A percentile compares a stretch with the other conserved stretches of the same genome.
Evolutionary conservation across 2,888 invertebrate species (phyloP).

Genomic region (Plusia festucae): DNA sequence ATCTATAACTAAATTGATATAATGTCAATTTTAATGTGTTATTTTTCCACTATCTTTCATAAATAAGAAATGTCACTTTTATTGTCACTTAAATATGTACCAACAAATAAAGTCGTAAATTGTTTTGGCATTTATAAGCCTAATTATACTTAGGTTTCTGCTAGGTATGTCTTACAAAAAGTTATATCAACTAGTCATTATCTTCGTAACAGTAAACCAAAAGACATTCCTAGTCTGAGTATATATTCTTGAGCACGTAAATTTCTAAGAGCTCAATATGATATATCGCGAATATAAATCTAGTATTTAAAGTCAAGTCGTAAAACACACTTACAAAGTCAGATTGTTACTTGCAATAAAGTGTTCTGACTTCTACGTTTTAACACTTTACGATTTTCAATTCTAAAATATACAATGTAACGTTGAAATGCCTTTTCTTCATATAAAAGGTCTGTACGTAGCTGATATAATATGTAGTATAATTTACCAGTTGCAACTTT

Average conservation of each 20-base stretch:
- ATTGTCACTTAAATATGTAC: too few species aligned
- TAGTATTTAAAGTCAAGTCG: constrained; percentile 13
- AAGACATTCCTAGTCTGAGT: not conserved
- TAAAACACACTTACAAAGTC: constrained; percentile 20
- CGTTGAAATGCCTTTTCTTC: not conserved
- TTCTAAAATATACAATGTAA: constrained; percentile 11
- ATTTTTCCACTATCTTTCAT: too few species aligned
- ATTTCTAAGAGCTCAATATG: constrained; percentile 7
- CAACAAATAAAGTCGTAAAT: too few species aligned
- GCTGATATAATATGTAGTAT: not conserved
- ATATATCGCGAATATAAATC: constrained; percentile 11
- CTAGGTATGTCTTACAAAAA: too few species aligned
- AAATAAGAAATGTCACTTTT: too few species aligned
- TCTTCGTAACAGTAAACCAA: not conserved
- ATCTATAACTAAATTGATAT: not conserved
- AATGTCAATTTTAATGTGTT: too few species aligned
- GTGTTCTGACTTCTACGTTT: constrained; percentile 9
- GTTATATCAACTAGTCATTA: too few species aligned
- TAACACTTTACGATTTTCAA: constrained; percentile 18
- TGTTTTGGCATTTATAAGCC: too few species aligned
- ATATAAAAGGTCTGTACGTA: constrained; percentile 2
- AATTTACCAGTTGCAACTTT: not conserved
- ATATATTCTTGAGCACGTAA: not conserved
- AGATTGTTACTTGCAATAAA: constrained; percentile 18
- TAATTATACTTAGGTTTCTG: too few species aligned